Evolutionary conservation across 1,140 invertebrate genomes (phyloP).

Genomic region (Drosophila triauraria): DNA sequence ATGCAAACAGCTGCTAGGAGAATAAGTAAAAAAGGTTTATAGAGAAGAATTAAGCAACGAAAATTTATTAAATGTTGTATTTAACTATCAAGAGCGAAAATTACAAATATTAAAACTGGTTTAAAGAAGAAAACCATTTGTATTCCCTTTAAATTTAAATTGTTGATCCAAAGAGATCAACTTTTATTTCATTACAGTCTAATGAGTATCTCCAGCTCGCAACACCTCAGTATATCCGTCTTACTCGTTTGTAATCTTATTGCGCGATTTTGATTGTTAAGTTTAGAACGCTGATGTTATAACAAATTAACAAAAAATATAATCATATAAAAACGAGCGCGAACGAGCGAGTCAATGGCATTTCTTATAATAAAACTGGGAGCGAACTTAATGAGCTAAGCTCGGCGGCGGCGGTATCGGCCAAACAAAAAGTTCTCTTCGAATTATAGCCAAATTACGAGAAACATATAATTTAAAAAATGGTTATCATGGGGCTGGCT

Average conservation of each 20-base stretch:
- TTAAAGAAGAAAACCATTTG: background rate
- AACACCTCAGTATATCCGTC: slow-evolving; percentile 4
- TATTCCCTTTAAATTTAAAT: background rate
- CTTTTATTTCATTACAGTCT: background rate
- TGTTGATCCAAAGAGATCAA: background rate
- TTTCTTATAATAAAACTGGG: slow-evolving; percentile 79
- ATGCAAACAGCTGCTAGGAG: no score
- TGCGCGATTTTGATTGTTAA: slow-evolving; percentile 66
- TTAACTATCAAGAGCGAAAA: no score
- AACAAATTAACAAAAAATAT: slow-evolving; percentile 65
- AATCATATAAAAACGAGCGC: slow-evolving; percentile 67
- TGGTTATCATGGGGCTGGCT: slow-evolving; percentile 23
- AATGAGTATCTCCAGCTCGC: slow-evolving; percentile 22
- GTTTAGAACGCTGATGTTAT: slow-evolving; percentile 81
- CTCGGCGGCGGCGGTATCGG: slow-evolving; percentile 8
- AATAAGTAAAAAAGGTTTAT: background rate
- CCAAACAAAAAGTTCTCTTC: slow-evolving; percentile 32
- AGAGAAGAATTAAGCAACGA: no score
- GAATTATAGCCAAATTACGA: slow-evolving; percentile 52
- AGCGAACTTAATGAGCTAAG: slow-evolving; percentile 71
- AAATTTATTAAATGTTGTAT: background rate
- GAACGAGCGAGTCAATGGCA: slow-evolving; percentile 63
- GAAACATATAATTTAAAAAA: slow-evolving; percentile 55
- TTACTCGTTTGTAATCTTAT: slow-evolving; percentile 61
- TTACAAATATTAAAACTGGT: no score